Conservation (phyloP, 2,113 vertebrate genomes). For the Penelope pileata region DNA sequence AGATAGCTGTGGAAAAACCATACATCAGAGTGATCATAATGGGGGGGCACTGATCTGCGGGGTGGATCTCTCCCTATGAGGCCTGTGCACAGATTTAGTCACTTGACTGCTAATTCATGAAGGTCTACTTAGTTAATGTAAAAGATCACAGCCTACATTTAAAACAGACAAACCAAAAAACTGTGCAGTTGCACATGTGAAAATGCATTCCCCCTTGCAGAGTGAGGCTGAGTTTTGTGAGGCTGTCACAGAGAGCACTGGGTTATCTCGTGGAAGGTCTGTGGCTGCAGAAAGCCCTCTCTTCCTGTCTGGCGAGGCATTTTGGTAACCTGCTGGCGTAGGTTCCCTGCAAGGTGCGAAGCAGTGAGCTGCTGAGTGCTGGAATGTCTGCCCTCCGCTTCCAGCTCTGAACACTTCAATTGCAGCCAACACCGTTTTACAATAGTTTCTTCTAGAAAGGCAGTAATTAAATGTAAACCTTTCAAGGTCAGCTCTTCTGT, state of each 20-base stretch:
- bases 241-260: fast-evolving
- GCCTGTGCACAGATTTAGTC: neutral
- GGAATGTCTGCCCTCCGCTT: neutral
- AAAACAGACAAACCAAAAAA: no score
- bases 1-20: neutral
- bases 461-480: neutral
- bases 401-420: neutral
- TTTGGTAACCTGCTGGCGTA: fast-evolving
- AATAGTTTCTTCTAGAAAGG: neutral
- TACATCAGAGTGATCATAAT: fast-evolving
- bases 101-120: neutral
- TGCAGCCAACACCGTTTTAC: neutral
- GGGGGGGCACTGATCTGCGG: neutral
- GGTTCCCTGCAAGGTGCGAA: neutral
- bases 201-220: neutral
- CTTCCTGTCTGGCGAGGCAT: neutral
- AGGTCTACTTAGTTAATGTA: neutral
- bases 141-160: neutral
- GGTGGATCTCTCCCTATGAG: neutral
- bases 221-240: fast-evolving
- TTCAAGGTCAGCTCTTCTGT: neutral
- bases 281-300: neutral
- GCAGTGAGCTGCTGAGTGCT: neutral
- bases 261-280: neutral
- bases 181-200: neutral